Percentiles rank a stretch among this genome's conserved stretches.
Conservation (phyloP, 2,797 vertebrate genomes). For the Coregonus suidteri region DNA sequence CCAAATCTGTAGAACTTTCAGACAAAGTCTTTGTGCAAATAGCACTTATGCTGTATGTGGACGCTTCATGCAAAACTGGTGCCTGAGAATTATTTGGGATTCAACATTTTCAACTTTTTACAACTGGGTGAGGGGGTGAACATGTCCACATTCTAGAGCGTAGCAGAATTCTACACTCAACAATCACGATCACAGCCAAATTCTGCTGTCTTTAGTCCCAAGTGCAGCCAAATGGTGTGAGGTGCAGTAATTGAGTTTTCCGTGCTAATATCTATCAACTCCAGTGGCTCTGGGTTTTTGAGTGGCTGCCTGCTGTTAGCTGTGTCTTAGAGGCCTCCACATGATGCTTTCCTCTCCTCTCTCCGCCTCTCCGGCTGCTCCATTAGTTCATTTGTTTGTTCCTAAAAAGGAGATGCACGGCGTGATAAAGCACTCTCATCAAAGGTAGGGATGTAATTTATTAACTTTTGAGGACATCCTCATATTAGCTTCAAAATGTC, state of each 20-base stretch:
- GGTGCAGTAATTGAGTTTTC: neutral
- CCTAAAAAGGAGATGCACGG: conserved; percentile 52
- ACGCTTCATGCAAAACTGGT: conserved; percentile 54
- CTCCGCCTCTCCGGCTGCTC: neutral
- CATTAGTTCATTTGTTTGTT: conserved; percentile 63
- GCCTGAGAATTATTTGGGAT: conserved; percentile 71
- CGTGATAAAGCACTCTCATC: conserved; percentile 57
- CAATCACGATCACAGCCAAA: neutral
- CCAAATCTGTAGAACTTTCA: conserved; percentile 65
- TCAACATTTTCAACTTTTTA: conserved; percentile 82
- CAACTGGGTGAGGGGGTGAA: conserved; percentile 20
- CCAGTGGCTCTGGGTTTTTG: neutral
- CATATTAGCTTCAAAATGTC: conserved; percentile 32
- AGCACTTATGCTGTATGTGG: neutral
- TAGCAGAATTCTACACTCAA: neutral
- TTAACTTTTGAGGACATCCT: conserved; percentile 58
- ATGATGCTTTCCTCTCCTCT: neutral
- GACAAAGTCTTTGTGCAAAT: conserved; percentile 43
- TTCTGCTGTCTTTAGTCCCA: no score
- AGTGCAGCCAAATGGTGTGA: neutral
- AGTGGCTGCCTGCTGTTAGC: neutral
- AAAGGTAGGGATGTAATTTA: conserved; percentile 68
- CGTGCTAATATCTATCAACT: neutral
- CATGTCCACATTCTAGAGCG: neutral
- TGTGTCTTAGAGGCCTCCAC: neutral